Conservation (phyloP, 2,888 invertebrate species). For the Carpatolechia fugitivella region DNA sequence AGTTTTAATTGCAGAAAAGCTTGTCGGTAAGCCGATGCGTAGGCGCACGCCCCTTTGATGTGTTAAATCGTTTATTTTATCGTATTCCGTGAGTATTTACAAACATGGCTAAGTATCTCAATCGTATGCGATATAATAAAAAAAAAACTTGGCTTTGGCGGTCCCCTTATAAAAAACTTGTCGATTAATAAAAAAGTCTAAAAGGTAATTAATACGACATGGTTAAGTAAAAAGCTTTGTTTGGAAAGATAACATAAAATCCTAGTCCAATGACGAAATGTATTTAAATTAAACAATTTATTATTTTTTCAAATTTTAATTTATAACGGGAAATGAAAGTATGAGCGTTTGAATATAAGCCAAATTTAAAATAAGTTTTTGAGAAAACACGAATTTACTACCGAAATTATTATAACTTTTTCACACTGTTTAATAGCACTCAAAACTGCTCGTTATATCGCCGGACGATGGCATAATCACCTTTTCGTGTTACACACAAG, state of each 20-base stretch:
- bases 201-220: no score
- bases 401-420: constrained; percentile 23
- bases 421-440: constrained; percentile 40
- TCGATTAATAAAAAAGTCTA: no score
- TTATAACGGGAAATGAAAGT: no score
- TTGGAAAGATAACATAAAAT: no score
- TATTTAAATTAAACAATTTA: no score
- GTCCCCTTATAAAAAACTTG: no score
- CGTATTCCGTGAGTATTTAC: constrained; percentile 47
- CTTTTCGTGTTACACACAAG: constrained; percentile 36
- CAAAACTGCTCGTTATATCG: constrained; percentile 34
- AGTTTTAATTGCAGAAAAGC: constrained; percentile 43
- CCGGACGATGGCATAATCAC: constrained; percentile 40
- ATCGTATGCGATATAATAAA: constrained; percentile 41
- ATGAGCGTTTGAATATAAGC: no score
- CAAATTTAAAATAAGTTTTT: no score
- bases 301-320: no score
- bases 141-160: no score
- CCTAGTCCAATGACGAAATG: no score
- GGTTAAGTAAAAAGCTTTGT: no score
- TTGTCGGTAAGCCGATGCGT: constrained; percentile 30
- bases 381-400: constrained; percentile 4
- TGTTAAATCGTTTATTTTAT: constrained; percentile 53
- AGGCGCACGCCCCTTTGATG: constrained; percentile 39
- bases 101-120: constrained; percentile 42